Evolutionary conservation across 2,797 vertebrate genomes (phyloP).

Genomic region (Phylloscopus collybita): DNA sequence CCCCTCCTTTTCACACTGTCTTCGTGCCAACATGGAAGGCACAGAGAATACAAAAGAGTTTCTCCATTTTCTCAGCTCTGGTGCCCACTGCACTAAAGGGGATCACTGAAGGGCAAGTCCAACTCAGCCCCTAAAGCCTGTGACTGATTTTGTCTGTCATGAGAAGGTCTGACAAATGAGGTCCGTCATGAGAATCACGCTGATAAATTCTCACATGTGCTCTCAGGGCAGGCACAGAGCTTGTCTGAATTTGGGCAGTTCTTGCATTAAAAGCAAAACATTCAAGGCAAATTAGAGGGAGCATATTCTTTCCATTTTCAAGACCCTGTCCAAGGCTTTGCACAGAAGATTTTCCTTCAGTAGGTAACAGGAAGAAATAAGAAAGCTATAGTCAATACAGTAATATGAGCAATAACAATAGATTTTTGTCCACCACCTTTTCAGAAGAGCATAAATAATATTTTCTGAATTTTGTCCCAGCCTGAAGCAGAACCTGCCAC

Average conservation of each 20-base stretch:
- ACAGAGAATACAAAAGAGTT: background rate
- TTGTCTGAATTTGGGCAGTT: background rate
- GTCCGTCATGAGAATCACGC: background rate
- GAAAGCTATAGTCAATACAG: background rate
- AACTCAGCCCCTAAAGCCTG: background rate
- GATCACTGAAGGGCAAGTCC: background rate
- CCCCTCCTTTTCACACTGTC: background rate
- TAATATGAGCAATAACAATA: background rate
- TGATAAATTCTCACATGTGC: background rate
- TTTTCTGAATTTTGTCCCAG: background rate
- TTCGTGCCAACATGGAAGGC: background rate
- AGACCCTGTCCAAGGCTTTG: background rate
- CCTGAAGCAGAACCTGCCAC: background rate
- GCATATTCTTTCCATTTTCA: background rate
- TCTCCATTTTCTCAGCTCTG: background rate
- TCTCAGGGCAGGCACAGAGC: background rate
- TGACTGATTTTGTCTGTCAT: background rate
- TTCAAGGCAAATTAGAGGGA: background rate
- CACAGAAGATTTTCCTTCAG: background rate
- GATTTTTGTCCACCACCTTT: background rate
- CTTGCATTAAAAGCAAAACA: background rate
- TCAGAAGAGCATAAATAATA: background rate
- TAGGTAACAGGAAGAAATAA: background rate
- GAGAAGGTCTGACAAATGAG: background rate
- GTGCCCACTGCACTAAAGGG: background rate